Conservation (phyloP, 1,140 invertebrate genomes). For the Apis laboriosa region DNA sequence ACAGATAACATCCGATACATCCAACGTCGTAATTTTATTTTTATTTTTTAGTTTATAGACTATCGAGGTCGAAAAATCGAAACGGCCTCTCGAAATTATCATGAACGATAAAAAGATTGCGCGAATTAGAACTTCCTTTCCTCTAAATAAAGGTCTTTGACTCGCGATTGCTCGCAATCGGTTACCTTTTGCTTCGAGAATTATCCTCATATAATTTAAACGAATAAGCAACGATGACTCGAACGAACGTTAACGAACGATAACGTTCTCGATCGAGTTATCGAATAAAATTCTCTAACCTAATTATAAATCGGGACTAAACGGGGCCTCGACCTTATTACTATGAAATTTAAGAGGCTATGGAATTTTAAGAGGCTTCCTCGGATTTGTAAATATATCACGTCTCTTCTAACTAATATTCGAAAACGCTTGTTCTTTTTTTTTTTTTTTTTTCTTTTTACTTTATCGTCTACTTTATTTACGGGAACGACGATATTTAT, state of each 20-base stretch:
- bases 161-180: no score
- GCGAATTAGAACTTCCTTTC: not conserved
- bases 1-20: constrained; percentile 17
- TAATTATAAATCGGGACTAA: constrained; percentile 38
- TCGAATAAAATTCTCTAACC: constrained; percentile 6
- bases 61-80: constrained; percentile 33
- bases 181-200: no score
- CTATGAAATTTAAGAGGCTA: not conserved
- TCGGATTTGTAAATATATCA: not conserved
- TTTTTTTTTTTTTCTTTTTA: not conserved
- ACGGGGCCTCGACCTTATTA: constrained; percentile 28
- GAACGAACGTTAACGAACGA: no score
- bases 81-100: constrained; percentile 13
- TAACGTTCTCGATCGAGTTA: no score
- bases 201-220: no score
- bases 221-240: not conserved
- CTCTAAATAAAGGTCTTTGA: not conserved
- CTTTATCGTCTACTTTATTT: no score
- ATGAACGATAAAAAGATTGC: constrained; percentile 5
- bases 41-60: not conserved
- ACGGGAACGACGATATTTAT: not conserved
- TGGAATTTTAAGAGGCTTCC: not conserved
- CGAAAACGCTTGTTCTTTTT: not conserved
- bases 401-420: not conserved
- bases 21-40: constrained; percentile 3